Evolutionary conservation across 64 coral and sea anemone species (phyloP), one percentile per base, ranked within the genome.

Genomic region (Stylophora pistillata): DNA sequence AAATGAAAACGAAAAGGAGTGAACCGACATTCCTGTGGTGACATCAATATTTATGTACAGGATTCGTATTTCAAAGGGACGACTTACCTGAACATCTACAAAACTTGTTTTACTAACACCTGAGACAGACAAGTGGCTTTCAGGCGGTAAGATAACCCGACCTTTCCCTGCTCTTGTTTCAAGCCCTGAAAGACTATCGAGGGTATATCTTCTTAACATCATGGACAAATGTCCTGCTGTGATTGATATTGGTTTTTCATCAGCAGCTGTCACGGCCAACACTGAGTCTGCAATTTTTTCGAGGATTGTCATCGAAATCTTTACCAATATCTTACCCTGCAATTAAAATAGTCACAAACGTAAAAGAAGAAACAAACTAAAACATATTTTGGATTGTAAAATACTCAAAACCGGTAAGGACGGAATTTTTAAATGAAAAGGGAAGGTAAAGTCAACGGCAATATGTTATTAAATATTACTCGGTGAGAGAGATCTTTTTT

Each of bases 51-150:
- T n/a, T n/a, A n/a, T n/a, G n/a, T n/a, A n/a, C n/a, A n/a, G n/a
- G n/a, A n/a, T n/a, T n/a, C n/a, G n/a, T n/a, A n/a, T n/a, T n/a
- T n/a, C n/a, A n/a, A n/a, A n/a, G n/a, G n/a, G n/a, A n/a, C n/a
- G n/a, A n/a, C 61, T 15, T 83, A 83, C 80, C 60, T 83, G 80
- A 10, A 60, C 18, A 21, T 83, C 80, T 3, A 83, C 61, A 69
- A 83, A 83, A 53, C 31, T 52, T 62, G 60, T 62, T 37, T 10
- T 23, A 9, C 3, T 12, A 0, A 21, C 52, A 13, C 59, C 52
- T 9, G 80, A 68, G 13, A 53, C 32, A 3, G 68, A 20, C 15
- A 13, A 25, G 47, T n/a, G 20, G 3, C 66, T 52, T 37, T 66
- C 34, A 82, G 17, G 17, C 15, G 80, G 80, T 53, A 83, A 83